Percentiles rank a stretch among this genome's conserved stretches.
These are phyloP conservation scores for Herminia tarsipennalis DNA, from an alignment of 2,888 invertebrate genomes.

Conservation along the genomic window DNA sequence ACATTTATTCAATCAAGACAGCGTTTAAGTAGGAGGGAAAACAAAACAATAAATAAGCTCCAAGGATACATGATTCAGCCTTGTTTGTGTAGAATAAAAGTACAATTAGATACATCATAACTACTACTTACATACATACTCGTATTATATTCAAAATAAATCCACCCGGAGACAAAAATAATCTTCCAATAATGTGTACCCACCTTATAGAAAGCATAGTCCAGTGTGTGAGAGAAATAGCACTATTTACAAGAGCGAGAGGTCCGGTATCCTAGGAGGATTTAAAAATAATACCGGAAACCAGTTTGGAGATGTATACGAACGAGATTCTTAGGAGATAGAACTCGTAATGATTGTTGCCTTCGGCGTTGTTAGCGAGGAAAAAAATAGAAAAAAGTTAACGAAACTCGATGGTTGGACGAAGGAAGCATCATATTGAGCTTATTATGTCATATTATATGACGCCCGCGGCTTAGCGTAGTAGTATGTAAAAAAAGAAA, in stretches of 20 bases:
- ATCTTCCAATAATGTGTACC: background rate
- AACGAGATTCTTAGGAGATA: slow-evolving; percentile 35
- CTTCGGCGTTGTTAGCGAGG: background rate
- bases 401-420: background rate
- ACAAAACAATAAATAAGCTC: too few relatives aligned
- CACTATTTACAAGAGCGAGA: slow-evolving; percentile 14
- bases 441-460: slow-evolving; percentile 3
- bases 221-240: slow-evolving; percentile 16
- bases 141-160: too few relatives aligned
- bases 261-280: slow-evolving; percentile 32
- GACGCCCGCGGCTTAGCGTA: slow-evolving; percentile 3
- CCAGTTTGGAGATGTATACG: slow-evolving; percentile 32
- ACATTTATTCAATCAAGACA: too few relatives aligned
- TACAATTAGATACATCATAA: too few relatives aligned
- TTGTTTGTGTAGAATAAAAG: too few relatives aligned
- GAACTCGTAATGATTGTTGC: slow-evolving; percentile 21
- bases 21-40: too few relatives aligned
- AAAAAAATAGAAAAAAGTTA: slow-evolving; percentile 2
- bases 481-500: too few relatives aligned
- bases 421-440: background rate
- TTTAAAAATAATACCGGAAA: slow-evolving; percentile 47
- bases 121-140: too few relatives aligned
- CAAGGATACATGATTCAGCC: too few relatives aligned
- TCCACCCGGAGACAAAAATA: too few relatives aligned
- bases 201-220: slow-evolving; percentile 17